Evolutionary conservation across 2,113 vertebrate species (phyloP).

Genomic region (Chitala chitala): DNA sequence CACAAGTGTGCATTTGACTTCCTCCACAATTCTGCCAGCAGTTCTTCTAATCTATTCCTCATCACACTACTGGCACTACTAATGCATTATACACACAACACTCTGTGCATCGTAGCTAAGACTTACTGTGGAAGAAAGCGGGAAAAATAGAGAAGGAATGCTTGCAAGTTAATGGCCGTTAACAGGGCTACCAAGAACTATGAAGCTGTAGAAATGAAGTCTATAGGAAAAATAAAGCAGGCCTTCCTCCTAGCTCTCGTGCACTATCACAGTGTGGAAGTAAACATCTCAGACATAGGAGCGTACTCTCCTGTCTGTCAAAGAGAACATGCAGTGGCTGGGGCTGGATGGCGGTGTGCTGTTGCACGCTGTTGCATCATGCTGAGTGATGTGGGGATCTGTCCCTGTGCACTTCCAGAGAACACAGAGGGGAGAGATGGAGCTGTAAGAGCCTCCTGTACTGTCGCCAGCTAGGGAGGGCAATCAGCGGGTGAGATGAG

Average conservation of each 20-base stretch:
- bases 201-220: not conserved
- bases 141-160: not conserved
- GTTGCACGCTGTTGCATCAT: slow-evolving; percentile 14
- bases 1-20: too few relatives aligned
- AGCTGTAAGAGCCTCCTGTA: not conserved
- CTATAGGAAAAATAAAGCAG: not conserved
- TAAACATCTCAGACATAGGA: slow-evolving; percentile 5
- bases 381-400: slow-evolving; percentile 7
- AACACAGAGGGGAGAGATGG: not conserved
- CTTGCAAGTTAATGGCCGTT: not conserved
- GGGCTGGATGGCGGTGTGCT: not conserved
- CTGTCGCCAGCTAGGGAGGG: not conserved
- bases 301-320: slow-evolving; percentile 12
- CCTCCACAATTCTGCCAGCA: not conserved
- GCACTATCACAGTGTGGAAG: slow-evolving; percentile 1
- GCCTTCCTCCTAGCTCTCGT: not conserved
- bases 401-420: not conserved
- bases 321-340: not conserved
- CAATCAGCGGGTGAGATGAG: slow-evolving; percentile 5
- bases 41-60: not conserved
- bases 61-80: not conserved
- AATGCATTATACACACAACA: too few relatives aligned
- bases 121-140: not conserved
- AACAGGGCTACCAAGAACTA: not conserved
- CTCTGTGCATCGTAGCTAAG: not conserved